These are phyloP conservation scores for Dysidea cf. avara DNA, from an alignment of 37 sponge, comb jelly and placozoan genomes.

Conservation along the genomic window DNA sequence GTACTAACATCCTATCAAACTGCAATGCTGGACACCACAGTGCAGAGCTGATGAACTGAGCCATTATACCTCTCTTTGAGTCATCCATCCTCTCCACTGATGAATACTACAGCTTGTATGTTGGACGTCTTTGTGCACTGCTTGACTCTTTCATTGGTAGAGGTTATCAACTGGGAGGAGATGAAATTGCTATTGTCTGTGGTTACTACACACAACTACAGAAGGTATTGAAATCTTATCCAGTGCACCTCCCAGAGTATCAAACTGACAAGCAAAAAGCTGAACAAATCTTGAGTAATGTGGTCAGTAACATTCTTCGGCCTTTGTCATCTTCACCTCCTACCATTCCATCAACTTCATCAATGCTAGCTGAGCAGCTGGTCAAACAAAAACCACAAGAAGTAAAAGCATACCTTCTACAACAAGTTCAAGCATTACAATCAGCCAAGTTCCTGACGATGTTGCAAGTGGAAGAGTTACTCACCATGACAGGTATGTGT, in stretches of 20 bases:
- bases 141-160: conserved; percentile 33
- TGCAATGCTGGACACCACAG: conserved; percentile 31
- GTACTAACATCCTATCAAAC: conserved; percentile 30
- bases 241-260: conserved; percentile 18
- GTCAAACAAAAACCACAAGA: conserved; percentile 29
- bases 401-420: neutral
- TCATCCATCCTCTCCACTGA: conserved; percentile 9
- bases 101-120: conserved; percentile 24
- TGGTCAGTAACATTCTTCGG: conserved; percentile 14
- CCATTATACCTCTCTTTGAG: conserved; percentile 27
- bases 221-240: conserved; percentile 7
- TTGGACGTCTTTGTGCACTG: conserved; percentile 37
- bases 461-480: conserved; percentile 34
- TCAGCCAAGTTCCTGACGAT: conserved; percentile 21
- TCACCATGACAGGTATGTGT: conserved; percentile 41
- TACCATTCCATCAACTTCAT: neutral
- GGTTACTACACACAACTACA: neutral
- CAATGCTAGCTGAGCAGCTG: conserved; percentile 11
- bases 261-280: conserved; percentile 12
- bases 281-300: conserved; percentile 30
- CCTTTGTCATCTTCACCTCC: conserved; percentile 8
- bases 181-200: conserved; percentile 4
- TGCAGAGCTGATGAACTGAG: conserved; percentile 32
- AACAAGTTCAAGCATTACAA: conserved; percentile 4
- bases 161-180: conserved; percentile 5